These are phyloP conservation scores for Dolichallabes microphthalmus DNA, from an alignment of 2,113 vertebrate genomes.

Conservation along the genomic window DNA sequence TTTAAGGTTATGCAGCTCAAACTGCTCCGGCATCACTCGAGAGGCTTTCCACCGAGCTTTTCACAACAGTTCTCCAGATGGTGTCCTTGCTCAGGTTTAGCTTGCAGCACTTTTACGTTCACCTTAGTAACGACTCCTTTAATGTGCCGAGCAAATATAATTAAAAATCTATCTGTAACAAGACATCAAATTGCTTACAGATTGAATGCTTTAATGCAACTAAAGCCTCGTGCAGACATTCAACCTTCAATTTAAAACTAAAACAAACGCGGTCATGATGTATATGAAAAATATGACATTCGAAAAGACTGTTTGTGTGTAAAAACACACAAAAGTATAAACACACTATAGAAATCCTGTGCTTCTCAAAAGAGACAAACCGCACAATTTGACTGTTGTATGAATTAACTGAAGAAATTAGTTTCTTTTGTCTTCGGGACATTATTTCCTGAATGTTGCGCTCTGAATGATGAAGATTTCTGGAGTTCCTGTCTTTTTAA, in stretches of 20 bases:
- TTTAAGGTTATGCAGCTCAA: constrained; percentile 39
- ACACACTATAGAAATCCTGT: not conserved
- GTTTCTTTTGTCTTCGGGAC: not conserved
- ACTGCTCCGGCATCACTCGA: constrained; percentile 49
- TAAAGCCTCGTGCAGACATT: too few relatives aligned
- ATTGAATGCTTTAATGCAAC: too few relatives aligned
- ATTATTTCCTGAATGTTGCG: not conserved
- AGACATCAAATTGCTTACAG: not conserved
- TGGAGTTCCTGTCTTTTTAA: not conserved
- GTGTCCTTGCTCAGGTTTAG: not conserved
- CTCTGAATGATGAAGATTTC: not conserved
- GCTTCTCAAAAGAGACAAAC: not conserved
- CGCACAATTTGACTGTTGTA: not conserved
- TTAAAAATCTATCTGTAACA: not conserved
- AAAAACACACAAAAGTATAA: not conserved
- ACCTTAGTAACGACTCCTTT: not conserved
- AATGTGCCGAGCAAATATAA: not conserved
- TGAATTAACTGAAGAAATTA: not conserved
- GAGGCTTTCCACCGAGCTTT: not conserved
- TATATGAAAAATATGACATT: not conserved
- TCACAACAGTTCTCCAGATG: not conserved
- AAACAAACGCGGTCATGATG: not conserved
- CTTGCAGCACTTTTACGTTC: not conserved
- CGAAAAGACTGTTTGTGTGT: not conserved
- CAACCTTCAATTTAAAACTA: not conserved